phyloP scores from a whole-genome alignment of 2,888 invertebrate genomes.

The Matsumyia berberina region DNA sequence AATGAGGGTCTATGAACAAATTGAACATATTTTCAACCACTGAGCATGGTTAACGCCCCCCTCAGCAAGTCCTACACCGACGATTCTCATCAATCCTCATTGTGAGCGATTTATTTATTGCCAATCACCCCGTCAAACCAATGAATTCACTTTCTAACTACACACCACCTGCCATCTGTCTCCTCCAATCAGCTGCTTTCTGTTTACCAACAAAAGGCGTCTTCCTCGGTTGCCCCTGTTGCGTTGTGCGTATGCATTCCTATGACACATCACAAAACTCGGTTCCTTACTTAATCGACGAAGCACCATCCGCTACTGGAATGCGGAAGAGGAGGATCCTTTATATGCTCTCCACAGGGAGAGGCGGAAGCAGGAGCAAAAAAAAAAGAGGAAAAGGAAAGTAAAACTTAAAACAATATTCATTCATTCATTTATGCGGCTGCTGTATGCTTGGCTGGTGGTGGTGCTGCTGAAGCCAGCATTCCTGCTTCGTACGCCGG shows the following conservation, averaged over 20 bases:
- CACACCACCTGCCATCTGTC: constrained; percentile 6
- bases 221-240: not conserved
- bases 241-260: constrained; percentile 18
- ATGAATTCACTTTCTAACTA: not conserved
- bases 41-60: no score
- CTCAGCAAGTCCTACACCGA: no score
- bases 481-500: constrained; percentile 48
- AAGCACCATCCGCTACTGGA: constrained; percentile 26
- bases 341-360: constrained; percentile 17
- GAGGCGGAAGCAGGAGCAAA: constrained; percentile 16
- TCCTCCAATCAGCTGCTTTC: constrained; percentile 47
- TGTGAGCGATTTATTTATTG: constrained; percentile 1
- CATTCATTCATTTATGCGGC: constrained; percentile 69
- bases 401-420: constrained; percentile 72
- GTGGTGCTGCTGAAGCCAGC: constrained; percentile 14
- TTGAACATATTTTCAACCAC: no score
- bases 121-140: not conserved
- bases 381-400: constrained; percentile 42
- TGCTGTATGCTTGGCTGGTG: not conserved
- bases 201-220: constrained; percentile 48
- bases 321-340: constrained; percentile 58
- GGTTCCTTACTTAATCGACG: constrained; percentile 32
- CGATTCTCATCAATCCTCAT: no score
- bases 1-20: no score
- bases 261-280: constrained; percentile 14